These are phyloP conservation scores for Auanema freiburgensis DNA, from an alignment of 2,888 invertebrate genomes.

Conservation along the genomic window DNA sequence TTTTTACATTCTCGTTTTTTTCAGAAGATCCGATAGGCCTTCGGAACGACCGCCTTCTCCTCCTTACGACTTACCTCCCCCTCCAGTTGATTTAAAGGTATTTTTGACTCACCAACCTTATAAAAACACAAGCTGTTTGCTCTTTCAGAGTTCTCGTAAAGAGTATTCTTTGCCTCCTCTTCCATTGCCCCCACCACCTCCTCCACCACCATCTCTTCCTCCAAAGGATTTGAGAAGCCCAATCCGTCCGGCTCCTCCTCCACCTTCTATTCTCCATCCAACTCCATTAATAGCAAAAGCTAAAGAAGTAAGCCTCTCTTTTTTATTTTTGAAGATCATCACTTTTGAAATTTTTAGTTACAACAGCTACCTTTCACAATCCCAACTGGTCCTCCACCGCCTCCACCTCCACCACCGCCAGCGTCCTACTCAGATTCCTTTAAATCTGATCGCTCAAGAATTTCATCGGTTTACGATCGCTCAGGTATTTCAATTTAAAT, in stretches of 20 bases:
- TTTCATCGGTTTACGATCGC: too few species aligned
- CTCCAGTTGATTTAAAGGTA: constrained; percentile 25
- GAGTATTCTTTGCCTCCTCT: background rate
- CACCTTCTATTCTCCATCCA: constrained; percentile 13
- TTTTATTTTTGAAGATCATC: background rate
- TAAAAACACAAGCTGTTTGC: background rate
- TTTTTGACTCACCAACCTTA: background rate
- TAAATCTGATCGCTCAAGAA: too few species aligned
- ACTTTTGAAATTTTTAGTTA: background rate
- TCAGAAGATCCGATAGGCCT: constrained; percentile 13
- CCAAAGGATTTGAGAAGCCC: constrained; percentile 21
- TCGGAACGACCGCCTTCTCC: constrained; percentile 34
- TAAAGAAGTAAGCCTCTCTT: constrained; percentile 8
- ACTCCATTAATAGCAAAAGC: constrained; percentile 8
- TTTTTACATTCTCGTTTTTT: background rate
- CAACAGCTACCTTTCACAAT: background rate
- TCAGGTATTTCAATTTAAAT: too few species aligned
- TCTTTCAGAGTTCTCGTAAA: background rate
- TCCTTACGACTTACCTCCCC: constrained; percentile 41
- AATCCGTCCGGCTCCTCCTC: constrained; percentile 21
- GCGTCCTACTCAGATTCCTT: too few species aligned
- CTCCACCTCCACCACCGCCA: background rate
- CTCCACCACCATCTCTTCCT: constrained; percentile 22
- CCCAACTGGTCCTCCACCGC: background rate
- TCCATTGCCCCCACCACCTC: constrained; percentile 8